Conservation (phyloP, 2,888 invertebrate species). For the Eilema sororculum region DNA sequence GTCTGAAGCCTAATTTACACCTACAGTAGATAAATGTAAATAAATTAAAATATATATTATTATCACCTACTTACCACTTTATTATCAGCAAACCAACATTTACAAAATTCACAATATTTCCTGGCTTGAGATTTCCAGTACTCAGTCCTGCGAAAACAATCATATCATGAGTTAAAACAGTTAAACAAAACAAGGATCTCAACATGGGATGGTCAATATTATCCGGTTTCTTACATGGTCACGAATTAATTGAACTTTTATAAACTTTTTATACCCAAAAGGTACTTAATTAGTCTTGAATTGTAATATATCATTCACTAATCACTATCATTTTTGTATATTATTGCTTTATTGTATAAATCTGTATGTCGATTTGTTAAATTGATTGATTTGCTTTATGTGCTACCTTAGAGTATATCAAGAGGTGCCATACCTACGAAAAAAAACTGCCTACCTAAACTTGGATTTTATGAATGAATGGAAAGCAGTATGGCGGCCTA, state of each 20-base stretch:
- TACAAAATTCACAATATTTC: constrained; percentile 99
- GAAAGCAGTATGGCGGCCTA: no score
- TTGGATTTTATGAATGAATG: no score
- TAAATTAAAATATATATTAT: neutral
- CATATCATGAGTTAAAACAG: neutral
- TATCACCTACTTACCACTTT: constrained; percentile 92
- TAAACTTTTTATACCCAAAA: neutral
- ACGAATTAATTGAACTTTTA: neutral
- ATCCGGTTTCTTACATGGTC: neutral
- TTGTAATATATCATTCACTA: no score
- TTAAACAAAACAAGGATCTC: neutral
- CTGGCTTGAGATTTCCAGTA: constrained; percentile 98
- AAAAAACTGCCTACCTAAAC: no score
- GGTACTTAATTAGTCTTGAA: neutral
- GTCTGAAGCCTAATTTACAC: neutral
- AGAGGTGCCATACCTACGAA: no score
- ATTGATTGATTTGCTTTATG: no score
- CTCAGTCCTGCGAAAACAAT: constrained; percentile 91
- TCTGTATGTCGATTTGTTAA: no score
- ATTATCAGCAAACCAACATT: constrained; percentile 99
- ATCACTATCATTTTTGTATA: no score
- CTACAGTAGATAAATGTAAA: neutral
- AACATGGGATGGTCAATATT: neutral
- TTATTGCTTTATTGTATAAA: no score
- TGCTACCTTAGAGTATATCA: no score